A percentile compares a stretch with the other conserved stretches of the same genome.
Conservation (phyloP, 2,888 invertebrate species). For the Drosophila lutescens region DNA sequence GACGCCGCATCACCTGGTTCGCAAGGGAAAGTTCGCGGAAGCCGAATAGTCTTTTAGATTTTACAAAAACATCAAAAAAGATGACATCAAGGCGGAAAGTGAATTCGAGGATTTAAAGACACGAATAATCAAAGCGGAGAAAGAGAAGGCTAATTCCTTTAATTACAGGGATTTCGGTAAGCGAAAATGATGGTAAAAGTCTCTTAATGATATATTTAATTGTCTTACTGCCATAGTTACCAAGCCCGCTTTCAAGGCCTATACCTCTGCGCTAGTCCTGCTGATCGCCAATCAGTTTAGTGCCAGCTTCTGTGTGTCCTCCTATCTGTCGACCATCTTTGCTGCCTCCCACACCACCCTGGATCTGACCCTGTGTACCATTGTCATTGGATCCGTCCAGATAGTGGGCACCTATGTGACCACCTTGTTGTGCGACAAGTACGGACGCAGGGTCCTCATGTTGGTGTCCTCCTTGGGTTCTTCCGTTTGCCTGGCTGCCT, state of each 20-base stretch:
- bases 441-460: conserved; percentile 72
- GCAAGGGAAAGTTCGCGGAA: conserved; percentile 46
- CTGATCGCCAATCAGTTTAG: conserved; percentile 65
- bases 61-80: conserved; percentile 58
- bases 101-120: conserved; percentile 56
- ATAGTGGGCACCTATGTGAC: conserved; percentile 71
- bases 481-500: conserved; percentile 56
- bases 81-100: conserved; percentile 51
- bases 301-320: conserved; percentile 69
- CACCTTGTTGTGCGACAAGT: conserved; percentile 68
- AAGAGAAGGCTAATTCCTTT: conserved; percentile 29
- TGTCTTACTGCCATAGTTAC: conserved; percentile 49
- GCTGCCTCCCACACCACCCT: conserved; percentile 63
- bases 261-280: conserved; percentile 56
- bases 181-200: conserved; percentile 11
- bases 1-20: conserved; percentile 70
- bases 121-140: conserved; percentile 46
- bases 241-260: conserved; percentile 58
- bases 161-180: conserved; percentile 76
- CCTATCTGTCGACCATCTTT: conserved; percentile 76
- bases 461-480: conserved; percentile 65
- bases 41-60: conserved; percentile 70
- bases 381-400: conserved; percentile 76
- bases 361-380: conserved; percentile 69
- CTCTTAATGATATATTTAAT: not conserved